These are phyloP conservation scores for Trogon surrucura DNA, from an alignment of 2,113 vertebrate species.

Conservation along the genomic window DNA sequence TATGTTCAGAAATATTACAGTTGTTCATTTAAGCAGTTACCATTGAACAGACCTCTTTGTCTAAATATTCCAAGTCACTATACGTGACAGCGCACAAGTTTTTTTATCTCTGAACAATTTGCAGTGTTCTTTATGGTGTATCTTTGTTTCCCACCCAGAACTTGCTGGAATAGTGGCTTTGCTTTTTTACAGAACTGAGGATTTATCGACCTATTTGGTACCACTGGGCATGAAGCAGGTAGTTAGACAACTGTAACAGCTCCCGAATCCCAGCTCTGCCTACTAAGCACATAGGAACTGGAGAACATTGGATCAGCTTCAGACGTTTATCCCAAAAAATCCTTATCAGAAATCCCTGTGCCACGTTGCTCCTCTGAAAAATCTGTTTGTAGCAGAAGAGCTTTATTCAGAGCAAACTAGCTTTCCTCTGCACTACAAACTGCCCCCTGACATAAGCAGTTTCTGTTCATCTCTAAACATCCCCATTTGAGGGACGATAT, in stretches of 20 bases:
- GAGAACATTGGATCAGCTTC: not conserved
- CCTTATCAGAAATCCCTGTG: not conserved
- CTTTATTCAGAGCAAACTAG: not conserved
- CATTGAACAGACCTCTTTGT: not conserved
- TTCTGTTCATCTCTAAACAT: conserved; percentile 1
- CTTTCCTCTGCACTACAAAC: not conserved
- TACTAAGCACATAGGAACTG: not conserved
- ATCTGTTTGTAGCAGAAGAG: not conserved
- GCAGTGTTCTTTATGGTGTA: not conserved
- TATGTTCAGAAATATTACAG: not conserved
- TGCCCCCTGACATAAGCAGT: conserved; percentile 11
- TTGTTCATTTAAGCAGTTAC: not conserved
- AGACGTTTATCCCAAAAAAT: not conserved
- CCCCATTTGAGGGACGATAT: not conserved
- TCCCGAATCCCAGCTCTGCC: not conserved
- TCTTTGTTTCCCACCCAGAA: not conserved
- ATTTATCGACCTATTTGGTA: not conserved
- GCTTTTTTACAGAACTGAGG: not conserved
- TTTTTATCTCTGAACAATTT: not conserved
- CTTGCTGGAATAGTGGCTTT: not conserved
- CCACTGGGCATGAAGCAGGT: not conserved
- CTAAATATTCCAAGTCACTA: not conserved
- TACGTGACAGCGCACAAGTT: not conserved
- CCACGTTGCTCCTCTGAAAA: not conserved
- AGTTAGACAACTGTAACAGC: not conserved